Conservation (phyloP, 2,113 vertebrate species). For the Erythrocebus patas region DNA sequence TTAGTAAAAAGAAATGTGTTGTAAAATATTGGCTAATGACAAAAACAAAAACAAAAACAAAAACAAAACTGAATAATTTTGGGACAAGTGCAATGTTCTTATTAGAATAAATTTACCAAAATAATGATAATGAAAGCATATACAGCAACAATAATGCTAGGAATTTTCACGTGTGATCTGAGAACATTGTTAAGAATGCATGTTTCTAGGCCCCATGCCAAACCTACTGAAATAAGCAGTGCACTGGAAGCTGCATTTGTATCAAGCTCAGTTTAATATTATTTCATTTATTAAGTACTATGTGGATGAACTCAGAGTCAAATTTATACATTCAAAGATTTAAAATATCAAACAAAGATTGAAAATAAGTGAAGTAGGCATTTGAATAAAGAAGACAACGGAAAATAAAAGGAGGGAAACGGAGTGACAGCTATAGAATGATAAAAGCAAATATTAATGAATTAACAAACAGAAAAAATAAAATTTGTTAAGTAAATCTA, state of each 20-base stretch:
- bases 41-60: not conserved
- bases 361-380: not conserved
- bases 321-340: not conserved
- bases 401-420: not conserved
- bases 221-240: not conserved
- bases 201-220: not conserved
- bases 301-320: constrained; percentile 4
- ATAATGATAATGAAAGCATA: not conserved
- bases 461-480: not conserved
- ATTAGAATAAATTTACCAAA: constrained; percentile 26
- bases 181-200: not conserved
- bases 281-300: not conserved
- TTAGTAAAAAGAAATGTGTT: not conserved
- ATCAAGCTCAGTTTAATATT: not conserved
- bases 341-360: not conserved
- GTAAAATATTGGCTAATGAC: not conserved
- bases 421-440: not conserved
- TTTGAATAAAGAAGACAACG: constrained; percentile 5
- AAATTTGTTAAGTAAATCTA: not conserved
- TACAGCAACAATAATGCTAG: not conserved
- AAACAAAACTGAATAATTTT: not conserved
- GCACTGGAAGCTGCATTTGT: not conserved
- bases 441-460: not conserved
- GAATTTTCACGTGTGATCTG: not conserved
- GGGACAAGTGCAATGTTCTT: not conserved